Evolutionary conservation across 2,113 vertebrate species (phyloP), one percentile per base, ranked within the genome.

Genomic region (Steatornis caripensis): DNA sequence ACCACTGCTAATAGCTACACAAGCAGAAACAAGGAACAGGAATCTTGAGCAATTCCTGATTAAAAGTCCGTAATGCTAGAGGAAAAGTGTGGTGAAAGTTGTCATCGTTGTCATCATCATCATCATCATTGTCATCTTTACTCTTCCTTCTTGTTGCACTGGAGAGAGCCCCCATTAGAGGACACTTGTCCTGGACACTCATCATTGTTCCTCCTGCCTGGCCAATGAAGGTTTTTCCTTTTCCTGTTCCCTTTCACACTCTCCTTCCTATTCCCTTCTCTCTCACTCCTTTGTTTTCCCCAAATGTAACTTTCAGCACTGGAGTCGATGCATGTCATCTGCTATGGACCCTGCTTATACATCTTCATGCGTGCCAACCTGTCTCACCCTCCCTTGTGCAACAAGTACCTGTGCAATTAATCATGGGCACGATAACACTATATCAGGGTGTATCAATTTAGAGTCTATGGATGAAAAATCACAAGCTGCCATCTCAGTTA

Each of bases 131-230:
- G n/a, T n/a, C 12, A 18, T 6, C 12, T 90, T 69, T 57, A 11
- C 12, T 88, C 7, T 15, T 86, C 5, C 9, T 69, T 84, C 27
- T 29, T 91, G 39, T 10, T 83, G 36, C 12, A 17, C 27, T 76
- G 36, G 48, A 39, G 11, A 84, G 6, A 55, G 1, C 1, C 17
- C 3, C 13, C 12, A n/a, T 19, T 2, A 0, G 0, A 64, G 7
- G 9, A 70, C 11, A 5, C 1, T 84, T 10, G 15, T 46, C 23
- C 15, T 55, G 60, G 15, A 17, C 19, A 66, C 15, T 14, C 9
- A n/a, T 29, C 15, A 11, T 21, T 26, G 4, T 26, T 87, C 12
- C 15, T 89, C 3, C 12, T 43, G 12, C 17, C 3, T 16, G 16
- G 41, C 11, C 37, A 20, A 19, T 48, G 30, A 5, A 84, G 23